Evolutionary conservation across 2,113 vertebrate genomes (phyloP).

Genomic region (Scartelaos histophorus): DNA sequence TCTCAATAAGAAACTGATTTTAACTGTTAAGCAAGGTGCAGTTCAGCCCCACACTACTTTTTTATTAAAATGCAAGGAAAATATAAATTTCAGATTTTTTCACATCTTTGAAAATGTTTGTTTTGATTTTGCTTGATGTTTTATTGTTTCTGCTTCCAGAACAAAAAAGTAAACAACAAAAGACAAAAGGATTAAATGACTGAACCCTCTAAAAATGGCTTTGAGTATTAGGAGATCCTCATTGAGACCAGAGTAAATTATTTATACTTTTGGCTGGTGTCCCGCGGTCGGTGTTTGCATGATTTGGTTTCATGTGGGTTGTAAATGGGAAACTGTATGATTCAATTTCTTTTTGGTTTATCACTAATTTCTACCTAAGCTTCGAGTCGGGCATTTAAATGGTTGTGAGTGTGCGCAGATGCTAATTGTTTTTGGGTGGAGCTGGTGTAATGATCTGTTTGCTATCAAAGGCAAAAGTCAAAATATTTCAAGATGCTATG

Average conservation of each 20-base stretch:
- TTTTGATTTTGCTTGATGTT: not conserved
- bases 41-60: no score
- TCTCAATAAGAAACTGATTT: no score
- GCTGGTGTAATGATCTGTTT: constrained; percentile 52
- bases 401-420: not conserved
- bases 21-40: no score
- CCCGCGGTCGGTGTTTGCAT: constrained; percentile 18
- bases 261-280: constrained; percentile 3
- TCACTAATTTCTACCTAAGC: constrained; percentile 9
- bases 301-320: constrained; percentile 37
- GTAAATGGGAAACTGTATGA: constrained; percentile 24
- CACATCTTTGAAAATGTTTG: no score
- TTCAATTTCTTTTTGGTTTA: constrained; percentile 10
- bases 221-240: constrained; percentile 15
- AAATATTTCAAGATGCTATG: constrained; percentile 57
- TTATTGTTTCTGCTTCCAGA: not conserved
- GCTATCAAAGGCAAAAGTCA: constrained; percentile 32
- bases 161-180: not conserved
- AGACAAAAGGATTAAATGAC: constrained; percentile 11
- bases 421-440: constrained; percentile 43
- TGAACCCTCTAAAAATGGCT: constrained; percentile 5
- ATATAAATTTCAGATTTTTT: no score
- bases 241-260: constrained; percentile 9
- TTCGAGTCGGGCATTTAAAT: not conserved
- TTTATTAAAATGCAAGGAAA: not conserved